Conservation (phyloP, 2,888 invertebrate genomes). For the Dicyrtomina minuta region DNA sequence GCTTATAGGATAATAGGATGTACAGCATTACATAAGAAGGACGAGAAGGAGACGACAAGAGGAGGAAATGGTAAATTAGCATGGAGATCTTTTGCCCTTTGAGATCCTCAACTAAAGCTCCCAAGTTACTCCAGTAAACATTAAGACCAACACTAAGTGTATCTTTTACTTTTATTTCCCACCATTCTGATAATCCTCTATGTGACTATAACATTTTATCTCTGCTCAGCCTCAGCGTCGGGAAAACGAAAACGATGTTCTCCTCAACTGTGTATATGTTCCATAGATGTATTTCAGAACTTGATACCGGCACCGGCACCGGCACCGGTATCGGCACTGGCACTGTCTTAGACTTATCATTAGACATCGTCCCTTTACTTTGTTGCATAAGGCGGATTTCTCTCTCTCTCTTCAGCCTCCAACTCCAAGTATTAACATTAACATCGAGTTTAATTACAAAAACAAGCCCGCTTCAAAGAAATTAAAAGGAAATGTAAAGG, state of each 20-base stretch:
- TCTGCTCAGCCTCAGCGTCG: too few relatives aligned
- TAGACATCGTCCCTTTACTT: too few relatives aligned
- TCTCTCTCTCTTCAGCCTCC: background rate
- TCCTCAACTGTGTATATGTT: background rate
- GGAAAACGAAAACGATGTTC: too few relatives aligned
- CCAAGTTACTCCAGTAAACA: conserved; percentile 27
- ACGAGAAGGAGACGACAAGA: background rate
- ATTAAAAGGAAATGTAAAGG: too few relatives aligned
- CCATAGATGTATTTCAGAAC: background rate
- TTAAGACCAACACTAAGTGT: conserved; percentile 23
- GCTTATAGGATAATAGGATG: too few relatives aligned
- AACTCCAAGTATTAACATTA: conserved; percentile 6
- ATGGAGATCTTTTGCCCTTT: conserved; percentile 23
- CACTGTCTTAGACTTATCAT: too few relatives aligned
- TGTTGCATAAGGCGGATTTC: too few relatives aligned
- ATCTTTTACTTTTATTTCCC: conserved; percentile 29
- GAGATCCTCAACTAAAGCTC: conserved; percentile 26
- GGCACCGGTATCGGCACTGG: too few relatives aligned
- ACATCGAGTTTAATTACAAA: conserved; percentile 14
- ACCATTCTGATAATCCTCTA: conserved; percentile 19
- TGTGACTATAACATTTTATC: conserved; percentile 15
- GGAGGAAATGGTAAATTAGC: conserved; percentile 11
- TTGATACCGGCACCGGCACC: background rate
- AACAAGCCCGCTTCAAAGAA: conserved; percentile 7
- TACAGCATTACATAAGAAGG: too few relatives aligned